Base-by-base conservation (phyloP, 2,888 invertebrate genomes). In the Portevinia maculata region DNA sequence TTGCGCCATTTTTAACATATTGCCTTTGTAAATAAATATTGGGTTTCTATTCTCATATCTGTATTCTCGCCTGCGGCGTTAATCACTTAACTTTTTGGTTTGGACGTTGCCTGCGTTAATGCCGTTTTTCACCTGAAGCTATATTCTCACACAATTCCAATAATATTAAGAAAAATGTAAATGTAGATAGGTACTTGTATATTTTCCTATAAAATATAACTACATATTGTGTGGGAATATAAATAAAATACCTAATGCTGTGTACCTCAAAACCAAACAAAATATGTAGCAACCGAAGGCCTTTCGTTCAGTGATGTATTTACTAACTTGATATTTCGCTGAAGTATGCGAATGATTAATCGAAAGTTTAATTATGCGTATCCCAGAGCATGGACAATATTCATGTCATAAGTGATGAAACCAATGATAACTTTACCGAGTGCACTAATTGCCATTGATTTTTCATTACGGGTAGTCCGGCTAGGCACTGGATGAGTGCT, bases 321-420 rank as follows among this genome's bases (percentile, higher is more conserved):
- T 24, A 59, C 74, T 62, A 74, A 74, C 69, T 74, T 69, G 62
- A 79, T 74, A 64, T 74, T 74, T 74, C 83, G 67, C 83, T 79
- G 78, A 65, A 70, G 78, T 75, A 83, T 83, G 41, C 74, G 79
- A 71, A 84, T 84, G 84, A 84, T 84, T 84, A 84, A 84, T 84
- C 79, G 84, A 84, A 83, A 84, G 83, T 84, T 84, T 84, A 84
- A 84, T 84, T 84, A 84, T 79, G 78, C 84, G 48, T 84, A 84
- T 83, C 79, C 55, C 60, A 28, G 48, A 48, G 32, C 24, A 79
- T 46, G 74, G 67, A 55, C 50, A 34, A 79, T 74, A 79, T 64
- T 69, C 79, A 79, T 69, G 69, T 79, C 69, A 74, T 79, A 79
- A 69, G 67, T 57, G 79, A 74, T 74, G 79, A 62, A 74, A 74